Conservation (phyloP, 2,113 vertebrate genomes). For the Thamnophis sirtalis region DNA sequence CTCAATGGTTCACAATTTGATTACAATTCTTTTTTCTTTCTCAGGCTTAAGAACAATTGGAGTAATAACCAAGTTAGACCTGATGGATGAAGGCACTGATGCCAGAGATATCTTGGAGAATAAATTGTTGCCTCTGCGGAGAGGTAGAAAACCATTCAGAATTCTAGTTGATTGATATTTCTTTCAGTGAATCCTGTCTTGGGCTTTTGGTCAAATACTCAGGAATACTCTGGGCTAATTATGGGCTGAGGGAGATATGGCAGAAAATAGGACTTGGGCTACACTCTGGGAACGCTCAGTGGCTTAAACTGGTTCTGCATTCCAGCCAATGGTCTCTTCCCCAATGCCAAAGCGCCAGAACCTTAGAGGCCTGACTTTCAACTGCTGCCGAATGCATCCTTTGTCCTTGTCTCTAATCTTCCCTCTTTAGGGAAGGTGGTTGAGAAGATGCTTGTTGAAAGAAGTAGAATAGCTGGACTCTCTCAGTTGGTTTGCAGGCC, state of each 20-base stretch:
- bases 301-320: background rate
- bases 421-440: background rate
- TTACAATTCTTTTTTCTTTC: background rate
- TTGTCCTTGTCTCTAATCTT: no score
- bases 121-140: slow-evolving; percentile 88
- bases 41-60: slow-evolving; percentile 91
- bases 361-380: background rate
- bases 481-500: background rate
- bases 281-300: background rate
- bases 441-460: background rate
- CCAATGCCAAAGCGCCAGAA: background rate
- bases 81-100: slow-evolving; percentile 96
- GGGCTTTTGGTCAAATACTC: background rate
- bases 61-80: slow-evolving; percentile 93
- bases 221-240: background rate
- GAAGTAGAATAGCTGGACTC: background rate
- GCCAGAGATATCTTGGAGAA: slow-evolving; percentile 93
- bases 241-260: background rate
- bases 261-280: background rate
- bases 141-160: slow-evolving; percentile 72
- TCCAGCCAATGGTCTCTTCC: background rate
- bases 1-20: background rate
- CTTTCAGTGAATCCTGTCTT: background rate
- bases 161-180: background rate
- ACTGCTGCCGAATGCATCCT: background rate